Conservation (phyloP, 1,140 invertebrate genomes). For the Triops longicaudatus region DNA sequence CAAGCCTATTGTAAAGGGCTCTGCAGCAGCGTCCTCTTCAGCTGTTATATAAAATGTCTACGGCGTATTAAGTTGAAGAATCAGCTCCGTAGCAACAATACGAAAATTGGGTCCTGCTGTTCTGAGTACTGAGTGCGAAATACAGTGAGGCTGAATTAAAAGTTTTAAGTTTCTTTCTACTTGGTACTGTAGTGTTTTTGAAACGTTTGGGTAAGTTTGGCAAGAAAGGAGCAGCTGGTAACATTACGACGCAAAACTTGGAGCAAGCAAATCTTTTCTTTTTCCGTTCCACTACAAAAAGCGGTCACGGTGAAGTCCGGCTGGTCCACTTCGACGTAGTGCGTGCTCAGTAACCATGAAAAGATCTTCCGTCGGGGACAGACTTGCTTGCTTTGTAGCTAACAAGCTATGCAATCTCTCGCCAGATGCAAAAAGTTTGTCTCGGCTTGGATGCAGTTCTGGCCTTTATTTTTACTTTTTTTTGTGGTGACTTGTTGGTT, state of each 20-base stretch:
- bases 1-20: not conserved
- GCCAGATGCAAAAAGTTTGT: not conserved
- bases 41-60: not conserved
- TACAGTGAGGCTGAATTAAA: not conserved
- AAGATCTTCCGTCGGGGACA: not conserved
- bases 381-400: not conserved
- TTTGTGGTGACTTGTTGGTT: no score
- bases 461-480: not conserved
- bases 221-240: no score
- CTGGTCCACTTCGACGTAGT: slow-evolving; percentile 7
- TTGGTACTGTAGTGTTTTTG: no score
- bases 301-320: not conserved
- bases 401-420: slow-evolving; percentile 15
- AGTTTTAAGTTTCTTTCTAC: no score
- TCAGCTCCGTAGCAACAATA: not conserved
- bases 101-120: not conserved
- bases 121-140: not conserved
- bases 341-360: not conserved
- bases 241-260: not conserved
- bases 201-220: no score
- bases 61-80: not conserved
- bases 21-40: not conserved
- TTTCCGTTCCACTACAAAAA: not conserved
- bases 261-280: not conserved
- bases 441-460: not conserved